These are phyloP conservation scores for Pediacus dermestoides DNA, from an alignment of 2,888 invertebrate species.

Conservation along the genomic window DNA sequence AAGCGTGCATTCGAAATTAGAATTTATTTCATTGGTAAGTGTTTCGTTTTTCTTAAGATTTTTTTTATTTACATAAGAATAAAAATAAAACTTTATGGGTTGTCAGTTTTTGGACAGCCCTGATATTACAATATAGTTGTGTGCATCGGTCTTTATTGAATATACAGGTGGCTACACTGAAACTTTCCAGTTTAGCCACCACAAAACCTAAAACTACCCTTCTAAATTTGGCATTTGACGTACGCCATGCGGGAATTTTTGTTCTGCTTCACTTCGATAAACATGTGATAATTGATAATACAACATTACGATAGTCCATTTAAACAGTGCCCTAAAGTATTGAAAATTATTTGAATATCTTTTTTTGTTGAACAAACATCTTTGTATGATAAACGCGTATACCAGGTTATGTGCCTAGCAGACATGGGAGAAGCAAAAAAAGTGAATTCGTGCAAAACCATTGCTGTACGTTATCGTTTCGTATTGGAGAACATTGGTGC, in stretches of 20 bases:
- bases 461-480: slow-evolving; percentile 46
- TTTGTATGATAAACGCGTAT: slow-evolving; percentile 1
- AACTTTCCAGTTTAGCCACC: too few species aligned
- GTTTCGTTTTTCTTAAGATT: too few species aligned
- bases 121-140: too few species aligned
- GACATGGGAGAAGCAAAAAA: slow-evolving; percentile 44
- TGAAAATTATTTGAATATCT: slow-evolving; percentile 9
- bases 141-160: too few species aligned
- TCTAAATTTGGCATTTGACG: slow-evolving; percentile 30
- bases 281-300: slow-evolving; percentile 1
- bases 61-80: too few species aligned
- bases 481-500: slow-evolving; percentile 36
- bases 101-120: too few species aligned
- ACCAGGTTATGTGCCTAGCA: slow-evolving; percentile 27
- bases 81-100: too few species aligned
- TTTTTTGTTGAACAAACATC: slow-evolving; percentile 5
- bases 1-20: slow-evolving; percentile 61
- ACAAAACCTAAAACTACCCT: slow-evolving; percentile 25
- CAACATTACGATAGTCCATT: too few species aligned
- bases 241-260: slow-evolving; percentile 39
- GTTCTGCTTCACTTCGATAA: slow-evolving; percentile 21
- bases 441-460: slow-evolving; percentile 37
- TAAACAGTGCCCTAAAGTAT: too few species aligned
- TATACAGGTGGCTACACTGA: too few species aligned
- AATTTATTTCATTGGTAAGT: slow-evolving; percentile 69